A percentile compares a stretch with the other conserved stretches of the same genome.
Conservation (phyloP, 2,888 invertebrate genomes). For the Trichopoda pennipes region DNA sequence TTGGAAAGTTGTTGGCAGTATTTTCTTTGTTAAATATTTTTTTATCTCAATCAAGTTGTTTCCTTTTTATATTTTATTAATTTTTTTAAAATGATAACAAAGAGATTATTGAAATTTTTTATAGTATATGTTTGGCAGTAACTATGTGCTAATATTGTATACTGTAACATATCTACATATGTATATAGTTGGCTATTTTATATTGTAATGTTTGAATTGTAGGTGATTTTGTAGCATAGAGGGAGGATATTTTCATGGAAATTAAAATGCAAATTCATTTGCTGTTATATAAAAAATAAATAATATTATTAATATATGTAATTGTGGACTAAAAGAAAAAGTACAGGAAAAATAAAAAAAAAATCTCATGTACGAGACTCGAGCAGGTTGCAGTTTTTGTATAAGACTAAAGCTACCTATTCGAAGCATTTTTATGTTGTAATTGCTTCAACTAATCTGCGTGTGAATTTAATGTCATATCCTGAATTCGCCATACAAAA, state of each 20-base stretch:
- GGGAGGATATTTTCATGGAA: slow-evolving; percentile 17
- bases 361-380: too few species aligned
- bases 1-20: slow-evolving; percentile 64
- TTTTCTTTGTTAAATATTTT: slow-evolving; percentile 12
- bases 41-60: slow-evolving; percentile 36
- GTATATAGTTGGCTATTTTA: not conserved
- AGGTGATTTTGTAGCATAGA: slow-evolving; percentile 3
- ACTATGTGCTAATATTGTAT: slow-evolving; percentile 1
- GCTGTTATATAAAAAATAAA: too few species aligned
- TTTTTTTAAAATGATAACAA: not conserved
- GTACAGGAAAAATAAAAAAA: too few species aligned
- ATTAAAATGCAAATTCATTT: too few species aligned
- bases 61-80: not conserved
- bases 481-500: too few species aligned
- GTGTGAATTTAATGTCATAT: too few species aligned
- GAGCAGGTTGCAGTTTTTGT: too few species aligned
- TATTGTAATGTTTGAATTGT: not conserved
- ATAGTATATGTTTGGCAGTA: slow-evolving; percentile 11
- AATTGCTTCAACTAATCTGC: too few species aligned
- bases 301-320: too few species aligned
- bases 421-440: too few species aligned
- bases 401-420: too few species aligned
- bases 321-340: too few species aligned
- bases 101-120: slow-evolving; percentile 34
- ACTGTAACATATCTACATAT: slow-evolving; percentile 25